Conservation (phyloP, 2,113 vertebrate species). For the Clarias batrachus region DNA sequence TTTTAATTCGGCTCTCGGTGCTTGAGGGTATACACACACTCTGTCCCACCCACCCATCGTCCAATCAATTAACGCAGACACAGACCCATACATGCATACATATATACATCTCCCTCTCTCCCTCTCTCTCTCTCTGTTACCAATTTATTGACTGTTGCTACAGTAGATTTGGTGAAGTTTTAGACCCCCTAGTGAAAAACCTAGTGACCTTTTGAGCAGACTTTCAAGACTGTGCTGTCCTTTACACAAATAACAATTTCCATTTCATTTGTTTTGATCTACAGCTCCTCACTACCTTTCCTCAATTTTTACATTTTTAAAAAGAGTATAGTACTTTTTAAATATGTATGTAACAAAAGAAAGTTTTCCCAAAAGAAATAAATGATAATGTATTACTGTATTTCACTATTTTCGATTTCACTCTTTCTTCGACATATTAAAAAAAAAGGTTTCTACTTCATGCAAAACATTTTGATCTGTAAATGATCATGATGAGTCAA, state of each 20-base stretch:
- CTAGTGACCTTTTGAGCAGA: background rate
- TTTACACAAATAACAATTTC: background rate
- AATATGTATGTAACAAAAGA: too few relatives aligned
- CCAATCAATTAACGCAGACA: slow-evolving; percentile 56
- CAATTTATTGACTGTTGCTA: background rate
- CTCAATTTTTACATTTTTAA: background rate
- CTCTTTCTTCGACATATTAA: background rate
- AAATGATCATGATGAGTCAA: background rate
- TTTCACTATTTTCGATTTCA: background rate
- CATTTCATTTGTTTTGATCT: background rate
- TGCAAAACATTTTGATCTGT: background rate
- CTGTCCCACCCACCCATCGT: slow-evolving; percentile 43
- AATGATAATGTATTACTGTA: background rate
- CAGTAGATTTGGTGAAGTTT: background rate
- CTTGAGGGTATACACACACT: slow-evolving; percentile 50
- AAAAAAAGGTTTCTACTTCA: background rate
- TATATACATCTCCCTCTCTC: background rate
- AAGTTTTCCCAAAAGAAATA: background rate
- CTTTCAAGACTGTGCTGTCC: background rate
- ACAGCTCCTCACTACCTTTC: background rate
- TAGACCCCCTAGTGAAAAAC: background rate
- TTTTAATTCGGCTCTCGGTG: slow-evolving; percentile 59
- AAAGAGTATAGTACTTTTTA: background rate
- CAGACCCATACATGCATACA: slow-evolving; percentile 35
- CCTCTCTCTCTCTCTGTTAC: background rate